Evolutionary conservation across 2,797 vertebrate genomes (phyloP).

Genomic region (Eospalax fontanierii): DNA sequence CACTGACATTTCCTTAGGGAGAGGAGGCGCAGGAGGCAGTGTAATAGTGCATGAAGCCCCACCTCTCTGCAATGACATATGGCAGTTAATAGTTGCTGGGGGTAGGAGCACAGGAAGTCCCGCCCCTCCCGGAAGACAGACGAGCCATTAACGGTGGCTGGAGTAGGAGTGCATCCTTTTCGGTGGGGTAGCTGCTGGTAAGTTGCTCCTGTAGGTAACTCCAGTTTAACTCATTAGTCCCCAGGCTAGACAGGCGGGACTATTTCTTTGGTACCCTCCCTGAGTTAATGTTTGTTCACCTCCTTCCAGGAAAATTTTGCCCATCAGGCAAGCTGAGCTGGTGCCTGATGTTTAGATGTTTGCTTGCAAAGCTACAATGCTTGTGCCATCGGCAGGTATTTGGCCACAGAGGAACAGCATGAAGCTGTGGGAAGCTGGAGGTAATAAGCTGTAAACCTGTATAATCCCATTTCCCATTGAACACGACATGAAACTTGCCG

Average conservation of each 20-base stretch:
- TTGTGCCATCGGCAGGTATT: accelerated
- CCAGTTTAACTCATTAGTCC: not conserved
- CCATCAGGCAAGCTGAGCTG: not conserved
- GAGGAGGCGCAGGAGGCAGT: not conserved
- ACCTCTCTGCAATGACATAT: not conserved
- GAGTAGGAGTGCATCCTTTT: not conserved
- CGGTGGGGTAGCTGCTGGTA: not conserved
- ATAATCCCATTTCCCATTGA: not conserved
- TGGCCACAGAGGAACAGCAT: accelerated
- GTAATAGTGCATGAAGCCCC: not conserved
- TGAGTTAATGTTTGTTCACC: not conserved
- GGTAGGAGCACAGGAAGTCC: not conserved
- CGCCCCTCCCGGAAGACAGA: not conserved
- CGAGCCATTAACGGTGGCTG: not conserved
- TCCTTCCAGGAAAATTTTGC: not conserved
- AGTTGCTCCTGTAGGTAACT: not conserved
- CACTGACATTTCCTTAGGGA: not conserved
- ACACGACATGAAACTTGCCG: not conserved
- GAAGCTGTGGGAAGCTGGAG: constrained; percentile 7
- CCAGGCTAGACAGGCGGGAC: not conserved
- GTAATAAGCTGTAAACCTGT: not conserved
- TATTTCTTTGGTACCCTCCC: not conserved
- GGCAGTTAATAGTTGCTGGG: not conserved
- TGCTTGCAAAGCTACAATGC: not conserved
- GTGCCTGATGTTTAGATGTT: not conserved